Conservation (phyloP, 2,888 invertebrate genomes). For the Scaptodrosophila latifasciaeformis region DNA sequence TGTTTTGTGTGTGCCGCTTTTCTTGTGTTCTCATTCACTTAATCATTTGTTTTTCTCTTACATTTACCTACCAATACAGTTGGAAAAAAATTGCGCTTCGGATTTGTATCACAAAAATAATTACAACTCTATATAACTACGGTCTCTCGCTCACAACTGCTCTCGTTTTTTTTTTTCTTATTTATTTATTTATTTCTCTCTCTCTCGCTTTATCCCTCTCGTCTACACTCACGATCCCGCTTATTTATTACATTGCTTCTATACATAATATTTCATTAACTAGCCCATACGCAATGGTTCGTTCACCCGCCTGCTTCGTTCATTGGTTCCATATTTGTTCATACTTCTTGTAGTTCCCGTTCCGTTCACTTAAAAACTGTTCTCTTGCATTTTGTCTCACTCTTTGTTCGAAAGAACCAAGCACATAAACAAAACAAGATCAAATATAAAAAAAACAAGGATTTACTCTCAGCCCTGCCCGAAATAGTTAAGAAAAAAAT, state of each 20-base stretch:
- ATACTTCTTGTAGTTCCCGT: constrained; percentile 16
- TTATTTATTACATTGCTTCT: constrained; percentile 9
- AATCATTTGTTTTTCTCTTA: no score
- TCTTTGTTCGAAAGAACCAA: constrained; percentile 33
- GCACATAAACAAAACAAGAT: constrained; percentile 12
- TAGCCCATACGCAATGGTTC: no score
- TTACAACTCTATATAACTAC: constrained; percentile 55
- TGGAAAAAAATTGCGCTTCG: constrained; percentile 65
- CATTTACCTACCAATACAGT: constrained; percentile 53
- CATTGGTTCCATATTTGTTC: constrained; percentile 51
- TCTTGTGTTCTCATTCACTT: constrained; percentile 1
- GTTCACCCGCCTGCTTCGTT: constrained; percentile 35
- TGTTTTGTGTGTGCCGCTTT: neutral
- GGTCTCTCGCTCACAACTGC: neutral
- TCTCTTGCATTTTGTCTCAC: constrained; percentile 24
- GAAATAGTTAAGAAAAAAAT: constrained; percentile 3
- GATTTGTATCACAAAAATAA: constrained; percentile 67
- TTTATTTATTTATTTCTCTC: neutral
- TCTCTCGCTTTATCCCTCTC: neutral
- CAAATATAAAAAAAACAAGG: neutral
- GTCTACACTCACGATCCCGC: neutral
- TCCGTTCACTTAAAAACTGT: constrained; percentile 6
- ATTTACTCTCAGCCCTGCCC: constrained; percentile 14
- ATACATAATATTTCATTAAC: no score
- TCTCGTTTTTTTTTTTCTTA: neutral